Evolutionary conservation across 2,797 vertebrate genomes (phyloP), one percentile per base, ranked within the genome.

Genomic region (Cyclura pinguis): DNA sequence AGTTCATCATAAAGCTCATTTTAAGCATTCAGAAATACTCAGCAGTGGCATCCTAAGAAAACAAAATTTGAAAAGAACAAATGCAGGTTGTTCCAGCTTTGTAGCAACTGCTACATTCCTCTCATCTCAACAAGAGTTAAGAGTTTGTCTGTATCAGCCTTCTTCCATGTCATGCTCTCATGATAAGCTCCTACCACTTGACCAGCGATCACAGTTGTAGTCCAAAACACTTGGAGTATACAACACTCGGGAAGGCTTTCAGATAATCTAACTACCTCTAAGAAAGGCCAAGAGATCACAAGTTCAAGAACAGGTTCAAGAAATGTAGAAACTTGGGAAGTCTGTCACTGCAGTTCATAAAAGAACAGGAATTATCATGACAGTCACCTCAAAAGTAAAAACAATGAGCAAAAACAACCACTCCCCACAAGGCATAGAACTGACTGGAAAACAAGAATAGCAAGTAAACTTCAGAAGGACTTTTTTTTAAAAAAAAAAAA

Each of bases 351-450:
- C 2, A n/a, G 24, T 32, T 47, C 18, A 6, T 47, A 78, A 38
- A 24, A 59, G 81, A 59, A 87, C 1, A 62, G 55, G 85, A 77
- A 64, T 42, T 20, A 64, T 16, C 38, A 8, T 47, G 59, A 84
- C 24, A 67, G 59, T 52, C 29, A 35, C 32, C 16, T n/a, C n/a
- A 35, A 20, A 14, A 59, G 27, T 22, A 57, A 18, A 84, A 76
- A 8, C 38, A 55, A n/a, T 32, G 29, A 8, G 16, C 57, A 59
- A 59, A 59, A 16, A 3, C 55, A 57, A 18, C 57, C 16, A 13
- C 57, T 59, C 57, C 18, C 62, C 22, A 22, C 47, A 69, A 38
- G 90, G 90, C 93, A 64, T 13, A n/a, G 9, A 38, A n/a, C 22
- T 32, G 38, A 52, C 5, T 29, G 89, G 42, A 29, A 52, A 86